Percentiles rank a stretch among this genome's conserved stretches.
phyloP scores from a whole-genome alignment of 2,888 invertebrate genomes.

The Hydraecia micacea region DNA sequence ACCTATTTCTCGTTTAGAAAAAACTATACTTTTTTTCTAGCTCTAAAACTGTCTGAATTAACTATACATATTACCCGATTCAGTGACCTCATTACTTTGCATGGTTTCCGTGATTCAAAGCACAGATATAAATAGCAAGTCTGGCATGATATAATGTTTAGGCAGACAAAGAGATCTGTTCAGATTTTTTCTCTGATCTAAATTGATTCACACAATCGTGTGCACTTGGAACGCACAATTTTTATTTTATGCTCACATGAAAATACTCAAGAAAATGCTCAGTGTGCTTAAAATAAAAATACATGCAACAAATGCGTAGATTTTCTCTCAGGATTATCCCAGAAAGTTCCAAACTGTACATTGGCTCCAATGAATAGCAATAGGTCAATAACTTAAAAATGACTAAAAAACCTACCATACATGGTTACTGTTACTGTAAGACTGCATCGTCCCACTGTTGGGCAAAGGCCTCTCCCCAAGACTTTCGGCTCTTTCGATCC shows the following conservation, averaged over 20 bases:
- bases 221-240: conserved; percentile 46
- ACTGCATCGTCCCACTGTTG: no score
- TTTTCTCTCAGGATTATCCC: background rate
- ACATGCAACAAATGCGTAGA: background rate
- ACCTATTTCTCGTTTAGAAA: background rate
- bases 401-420: no score
- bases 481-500: no score
- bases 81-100: conserved; percentile 30
- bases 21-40: background rate
- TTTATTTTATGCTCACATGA: conserved; percentile 30
- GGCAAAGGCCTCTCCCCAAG: no score
- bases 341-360: background rate
- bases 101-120: conserved; percentile 40
- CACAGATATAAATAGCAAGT: conserved; percentile 46
- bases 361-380: background rate
- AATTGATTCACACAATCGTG: conserved; percentile 42
- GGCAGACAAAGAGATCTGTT: conserved; percentile 40
- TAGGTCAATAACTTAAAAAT: background rate
- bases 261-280: background rate
- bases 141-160: conserved; percentile 42
- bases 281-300: conserved; percentile 30
- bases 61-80: background rate
- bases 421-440: no score
- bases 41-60: background rate
- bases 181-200: conserved; percentile 42